Evolutionary conservation across 2,888 invertebrate species (phyloP).

Genomic region (Oxytorus armatus): DNA sequence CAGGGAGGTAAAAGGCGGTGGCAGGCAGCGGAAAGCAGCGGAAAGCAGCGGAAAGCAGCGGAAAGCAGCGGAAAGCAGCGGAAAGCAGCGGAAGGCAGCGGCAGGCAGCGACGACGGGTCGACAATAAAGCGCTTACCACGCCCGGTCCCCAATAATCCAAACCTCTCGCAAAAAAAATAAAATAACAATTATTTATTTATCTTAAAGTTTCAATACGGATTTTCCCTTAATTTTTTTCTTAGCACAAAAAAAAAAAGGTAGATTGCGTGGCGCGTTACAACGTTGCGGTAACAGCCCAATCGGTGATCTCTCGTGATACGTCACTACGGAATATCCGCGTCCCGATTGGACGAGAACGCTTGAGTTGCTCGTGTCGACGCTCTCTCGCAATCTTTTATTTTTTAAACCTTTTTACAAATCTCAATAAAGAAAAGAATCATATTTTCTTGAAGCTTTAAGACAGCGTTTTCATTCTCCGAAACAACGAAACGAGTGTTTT

Average conservation of each 20-base stretch:
- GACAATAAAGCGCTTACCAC: conserved; percentile 63
- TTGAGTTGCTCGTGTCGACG: conserved; percentile 42
- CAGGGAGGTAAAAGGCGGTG: conserved; percentile 51
- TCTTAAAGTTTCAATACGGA: neutral
- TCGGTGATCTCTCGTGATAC: conserved; percentile 79
- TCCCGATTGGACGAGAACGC: conserved; percentile 73
- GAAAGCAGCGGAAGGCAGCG: conserved; percentile 49
- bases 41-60: no score
- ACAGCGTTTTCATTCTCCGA: neutral
- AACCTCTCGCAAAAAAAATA: conserved; percentile 3
- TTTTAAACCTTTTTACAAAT: neutral
- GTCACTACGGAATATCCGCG: conserved; percentile 77
- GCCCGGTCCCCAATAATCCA: conserved; percentile 62
- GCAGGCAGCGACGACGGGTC: conserved; percentile 38
- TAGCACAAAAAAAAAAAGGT: conserved; percentile 77
- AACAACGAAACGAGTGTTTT: neutral
- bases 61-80: no score
- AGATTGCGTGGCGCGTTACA: conserved; percentile 84
- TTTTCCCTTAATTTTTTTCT: neutral
- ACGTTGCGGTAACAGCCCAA: conserved; percentile 83
- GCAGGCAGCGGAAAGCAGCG: conserved; percentile 55
- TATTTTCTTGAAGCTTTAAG: neutral
- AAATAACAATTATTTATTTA: neutral
- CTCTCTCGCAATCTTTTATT: conserved; percentile 2
- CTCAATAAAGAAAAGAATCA: neutral